Base-by-base conservation (phyloP, 2,113 vertebrate species). In the Ochotona princeps region DNA sequence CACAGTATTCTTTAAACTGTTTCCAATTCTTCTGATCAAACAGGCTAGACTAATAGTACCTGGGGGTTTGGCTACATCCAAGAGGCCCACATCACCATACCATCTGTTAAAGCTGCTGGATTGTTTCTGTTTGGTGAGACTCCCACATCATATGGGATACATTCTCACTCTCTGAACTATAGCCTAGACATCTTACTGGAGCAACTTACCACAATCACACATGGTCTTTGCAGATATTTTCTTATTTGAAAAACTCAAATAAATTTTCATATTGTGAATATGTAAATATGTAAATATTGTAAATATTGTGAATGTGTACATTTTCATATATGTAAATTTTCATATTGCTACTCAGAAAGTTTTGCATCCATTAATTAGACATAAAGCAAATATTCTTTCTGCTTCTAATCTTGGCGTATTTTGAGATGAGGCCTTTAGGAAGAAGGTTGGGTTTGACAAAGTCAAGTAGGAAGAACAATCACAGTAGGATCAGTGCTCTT, bases 211-310 rank as follows among this genome's bases (percentile, higher is more conserved):
- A 65, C n/a, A 84, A 93, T 93, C 79, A 23, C 63, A 94, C 38
- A 75, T 5, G 93, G 88, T 96, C 78, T 95, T 96, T 96, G 87
- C 88, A 89, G 92, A 57, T 87, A 93, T 85, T 83, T 81, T 96
- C 93, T 83, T 80, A 76, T 91, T 72, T 61, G 38, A 90, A 95
- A 92, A 96, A 76, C 83, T 95, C 70, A 95, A 83, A 49, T 35
- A 86, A 82, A 92, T 38, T 75, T n/a, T 79, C 38, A 23, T 47
- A 6, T 70, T 63, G 8, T 75, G n/a, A n/a, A n/a, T n/a, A n/a
- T n/a, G n/a, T n/a, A n/a, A n/a, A n/a, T n/a, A n/a, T n/a, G n/a
- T n/a, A n/a, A n/a, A n/a, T n/a, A n/a, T n/a, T n/a, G n/a, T n/a
- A n/a, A n/a, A n/a, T n/a, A n/a, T n/a, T n/a, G n/a, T n/a, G n/a